Evolutionary conservation across 2,888 invertebrate species (phyloP), one percentile per base, ranked within the genome.

Genomic region (Ramazzottius varieornatus): DNA sequence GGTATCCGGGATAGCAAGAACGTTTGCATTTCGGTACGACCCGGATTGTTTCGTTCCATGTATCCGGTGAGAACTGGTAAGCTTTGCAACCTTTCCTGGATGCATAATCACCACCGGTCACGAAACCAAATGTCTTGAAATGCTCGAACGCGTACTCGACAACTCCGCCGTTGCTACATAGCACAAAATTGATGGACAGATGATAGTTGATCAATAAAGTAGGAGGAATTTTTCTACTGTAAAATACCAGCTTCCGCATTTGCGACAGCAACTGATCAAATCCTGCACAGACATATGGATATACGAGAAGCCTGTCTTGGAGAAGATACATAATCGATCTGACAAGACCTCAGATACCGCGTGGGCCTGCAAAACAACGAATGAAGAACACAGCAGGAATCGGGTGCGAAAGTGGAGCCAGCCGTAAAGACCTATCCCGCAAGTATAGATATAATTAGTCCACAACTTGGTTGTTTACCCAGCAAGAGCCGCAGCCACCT

Each of bases 401-500:
- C n/a, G n/a, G n/a, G n/a, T n/a, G n/a, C n/a, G n/a, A n/a, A n/a
- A n/a, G n/a, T n/a, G n/a, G n/a, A n/a, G n/a, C n/a, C n/a, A n/a
- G n/a, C n/a, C n/a, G n/a, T n/a, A n/a, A n/a, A n/a, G n/a, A n/a
- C n/a, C n/a, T n/a, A n/a, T n/a, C n/a, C n/a, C n/a, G n/a, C n/a
- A n/a, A n/a, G n/a, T n/a, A n/a, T n/a, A n/a, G n/a, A n/a, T n/a
- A n/a, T n/a, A n/a, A n/a, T n/a, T n/a, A n/a, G n/a, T n/a, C n/a
- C n/a, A n/a, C n/a, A n/a, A n/a, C n/a, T n/a, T n/a, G n/a, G n/a
- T n/a, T n/a, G n/a, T 73, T 69, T 68, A 76, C 76, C 77, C 77
- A 77, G 71, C 77, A 77, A 20, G 76, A 76, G 1, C 77, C 76
- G 69, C 76, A 77, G 64, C 72, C 71, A 2, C 46, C 66, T 64